These are phyloP conservation scores for Campoplex capitator DNA, from an alignment of 2,888 invertebrate species.

Conservation along the genomic window DNA sequence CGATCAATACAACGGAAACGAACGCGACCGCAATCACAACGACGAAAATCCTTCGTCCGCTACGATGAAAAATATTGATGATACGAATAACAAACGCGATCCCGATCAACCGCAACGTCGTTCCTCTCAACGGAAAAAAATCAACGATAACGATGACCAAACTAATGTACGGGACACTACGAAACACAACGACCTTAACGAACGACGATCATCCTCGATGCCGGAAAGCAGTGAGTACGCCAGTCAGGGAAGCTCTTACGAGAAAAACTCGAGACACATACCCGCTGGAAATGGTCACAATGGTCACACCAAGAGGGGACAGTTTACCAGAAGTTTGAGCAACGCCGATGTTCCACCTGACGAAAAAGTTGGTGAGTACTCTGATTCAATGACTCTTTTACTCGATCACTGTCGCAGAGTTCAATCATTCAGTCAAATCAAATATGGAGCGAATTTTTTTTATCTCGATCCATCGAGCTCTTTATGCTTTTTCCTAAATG, in stretches of 20 bases:
- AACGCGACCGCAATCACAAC: background rate
- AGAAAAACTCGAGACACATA: conserved; percentile 81
- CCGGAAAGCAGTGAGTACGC: conserved; percentile 84
- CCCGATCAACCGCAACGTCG: conserved; percentile 36
- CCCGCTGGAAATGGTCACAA: conserved; percentile 79
- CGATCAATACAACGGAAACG: conserved; percentile 56
- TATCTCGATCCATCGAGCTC: background rate
- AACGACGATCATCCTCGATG: conserved; percentile 83
- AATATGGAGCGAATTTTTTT: background rate
- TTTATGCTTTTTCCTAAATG: background rate
- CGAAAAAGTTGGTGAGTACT: conserved; percentile 91
- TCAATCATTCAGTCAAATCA: background rate
- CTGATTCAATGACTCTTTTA: no score
- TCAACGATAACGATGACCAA: conserved; percentile 72
- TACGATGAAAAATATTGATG: background rate
- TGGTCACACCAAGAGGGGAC: conserved; percentile 86
- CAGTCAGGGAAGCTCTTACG: conserved; percentile 82
- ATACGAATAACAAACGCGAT: conserved; percentile 58
- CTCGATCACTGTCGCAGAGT: no score
- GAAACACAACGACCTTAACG: conserved; percentile 73
- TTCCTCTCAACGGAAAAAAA: conserved; percentile 72
- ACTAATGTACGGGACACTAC: conserved; percentile 64
- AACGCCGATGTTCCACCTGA: conserved; percentile 93
- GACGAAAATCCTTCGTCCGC: background rate
- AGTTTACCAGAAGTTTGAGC: conserved; percentile 92